Percentiles rank a stretch among this genome's conserved stretches.
phyloP scores from a whole-genome alignment of 2,113 vertebrate species.

The Cyprinus carpio region DNA sequence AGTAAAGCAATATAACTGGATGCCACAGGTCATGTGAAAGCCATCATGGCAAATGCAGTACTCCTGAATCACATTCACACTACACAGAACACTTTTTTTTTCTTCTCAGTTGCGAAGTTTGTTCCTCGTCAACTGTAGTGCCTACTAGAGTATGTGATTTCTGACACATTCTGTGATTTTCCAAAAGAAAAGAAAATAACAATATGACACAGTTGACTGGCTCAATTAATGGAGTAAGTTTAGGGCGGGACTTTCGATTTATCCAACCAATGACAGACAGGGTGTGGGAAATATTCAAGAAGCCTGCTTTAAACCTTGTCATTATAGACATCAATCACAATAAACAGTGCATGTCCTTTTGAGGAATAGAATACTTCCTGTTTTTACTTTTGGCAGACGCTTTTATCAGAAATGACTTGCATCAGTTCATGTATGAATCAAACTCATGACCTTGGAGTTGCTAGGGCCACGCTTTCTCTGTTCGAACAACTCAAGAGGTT shows the following conservation, averaged over 20 bases:
- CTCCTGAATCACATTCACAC: not conserved
- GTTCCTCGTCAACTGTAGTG: not conserved
- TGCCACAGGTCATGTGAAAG: not conserved
- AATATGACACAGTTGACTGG: not conserved
- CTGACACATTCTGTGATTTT: not conserved
- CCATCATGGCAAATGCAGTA: not conserved
- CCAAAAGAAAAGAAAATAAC: no score
- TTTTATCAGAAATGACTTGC: no score
- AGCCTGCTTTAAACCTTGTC: not conserved
- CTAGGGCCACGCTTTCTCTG: not conserved
- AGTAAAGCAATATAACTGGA: not conserved
- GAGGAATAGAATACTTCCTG: no score
- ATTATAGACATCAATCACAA: not conserved
- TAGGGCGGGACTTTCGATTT: not conserved
- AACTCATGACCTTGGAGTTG: not conserved
- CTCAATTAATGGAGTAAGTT: not conserved
- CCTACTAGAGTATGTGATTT: not conserved
- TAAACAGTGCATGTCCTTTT: not conserved
- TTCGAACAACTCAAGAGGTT: not conserved
- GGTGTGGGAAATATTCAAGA: not conserved
- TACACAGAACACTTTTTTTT: not conserved
- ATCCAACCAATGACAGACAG: not conserved
- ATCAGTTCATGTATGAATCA: not conserved
- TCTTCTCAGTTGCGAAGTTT: not conserved
- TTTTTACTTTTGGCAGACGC: no score